These are phyloP conservation scores for Pica pica DNA, from an alignment of 2,113 vertebrate genomes.

Conservation along the genomic window DNA sequence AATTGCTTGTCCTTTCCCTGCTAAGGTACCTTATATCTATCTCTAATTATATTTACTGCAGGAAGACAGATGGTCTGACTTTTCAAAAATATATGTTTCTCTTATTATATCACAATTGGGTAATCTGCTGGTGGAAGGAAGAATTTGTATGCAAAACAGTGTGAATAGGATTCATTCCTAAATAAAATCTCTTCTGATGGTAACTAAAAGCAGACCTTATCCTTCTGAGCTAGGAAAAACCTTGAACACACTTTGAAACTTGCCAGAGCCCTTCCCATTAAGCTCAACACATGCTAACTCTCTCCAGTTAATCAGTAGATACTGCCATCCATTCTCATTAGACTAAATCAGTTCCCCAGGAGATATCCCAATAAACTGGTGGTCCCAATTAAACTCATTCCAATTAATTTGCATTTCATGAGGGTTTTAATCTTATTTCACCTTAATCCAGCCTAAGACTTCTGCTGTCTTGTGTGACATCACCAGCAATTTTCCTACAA, in stretches of 20 bases:
- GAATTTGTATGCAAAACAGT: neutral
- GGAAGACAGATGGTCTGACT: neutral
- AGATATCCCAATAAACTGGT: slow-evolving; percentile 2
- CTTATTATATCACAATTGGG: neutral
- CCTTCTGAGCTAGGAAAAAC: neutral
- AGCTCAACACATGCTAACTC: neutral
- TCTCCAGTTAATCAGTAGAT: slow-evolving; percentile 13
- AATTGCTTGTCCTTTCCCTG: neutral
- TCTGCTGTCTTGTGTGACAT: neutral
- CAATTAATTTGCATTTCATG: slow-evolving; percentile 24
- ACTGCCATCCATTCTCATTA: slow-evolving; percentile 28
- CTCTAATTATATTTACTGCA: neutral
- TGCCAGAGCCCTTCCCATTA: neutral
- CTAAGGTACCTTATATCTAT: neutral
- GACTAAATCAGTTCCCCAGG: neutral
- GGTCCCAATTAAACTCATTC: slow-evolving; percentile 23
- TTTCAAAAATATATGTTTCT: neutral
- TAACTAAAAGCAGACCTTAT: neutral
- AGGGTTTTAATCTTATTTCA: neutral
- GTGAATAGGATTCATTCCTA: neutral
- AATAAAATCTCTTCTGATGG: neutral
- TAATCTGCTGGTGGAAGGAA: neutral
- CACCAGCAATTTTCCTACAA: neutral
- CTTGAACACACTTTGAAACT: neutral
- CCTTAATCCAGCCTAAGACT: neutral